Evolutionary conservation across 2,888 invertebrate species (phyloP).

Genomic region (Germaria angustata): DNA sequence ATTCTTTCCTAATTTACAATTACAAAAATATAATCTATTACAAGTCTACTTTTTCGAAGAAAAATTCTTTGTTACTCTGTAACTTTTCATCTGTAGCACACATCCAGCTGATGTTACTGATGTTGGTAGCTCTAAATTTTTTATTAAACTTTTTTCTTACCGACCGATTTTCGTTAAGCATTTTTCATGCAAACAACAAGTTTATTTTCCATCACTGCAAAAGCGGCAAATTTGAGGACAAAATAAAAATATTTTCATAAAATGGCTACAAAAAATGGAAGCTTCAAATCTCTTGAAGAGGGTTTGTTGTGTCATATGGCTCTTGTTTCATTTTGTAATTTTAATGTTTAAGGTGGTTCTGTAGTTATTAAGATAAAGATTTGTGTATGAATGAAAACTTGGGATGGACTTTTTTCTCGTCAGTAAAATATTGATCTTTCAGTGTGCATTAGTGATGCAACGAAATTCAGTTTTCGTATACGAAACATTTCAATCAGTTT

Average conservation of each 20-base stretch:
- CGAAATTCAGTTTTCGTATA: no score
- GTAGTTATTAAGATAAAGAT: slow-evolving; percentile 60
- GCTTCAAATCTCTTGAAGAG: slow-evolving; percentile 40
- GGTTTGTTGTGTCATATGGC: slow-evolving; percentile 58
- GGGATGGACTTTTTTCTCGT: neutral
- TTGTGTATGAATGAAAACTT: slow-evolving; percentile 52
- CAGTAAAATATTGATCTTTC: slow-evolving; percentile 31
- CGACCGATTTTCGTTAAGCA: slow-evolving; percentile 4
- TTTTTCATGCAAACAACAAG: slow-evolving; percentile 40
- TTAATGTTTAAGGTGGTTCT: slow-evolving; percentile 55
- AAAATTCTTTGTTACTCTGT: slow-evolving; percentile 1
- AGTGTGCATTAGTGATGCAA: no score
- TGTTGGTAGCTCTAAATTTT: slow-evolving; percentile 51
- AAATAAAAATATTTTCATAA: neutral
- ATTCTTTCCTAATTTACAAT: no score
- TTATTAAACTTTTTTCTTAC: slow-evolving; percentile 3
- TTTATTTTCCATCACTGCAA: slow-evolving; percentile 44
- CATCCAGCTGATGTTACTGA: slow-evolving; percentile 9
- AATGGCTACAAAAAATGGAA: slow-evolving; percentile 9
- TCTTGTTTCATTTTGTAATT: slow-evolving; percentile 60
- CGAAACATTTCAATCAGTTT: no score
- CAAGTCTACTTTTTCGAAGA: no score
- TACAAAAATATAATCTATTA: no score
- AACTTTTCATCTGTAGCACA: neutral
- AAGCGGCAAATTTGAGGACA: slow-evolving; percentile 1